Evolutionary conservation across 2,888 invertebrate species (phyloP), one percentile per base, ranked within the genome.

Genomic region (Mesorhabditis sp.): DNA sequence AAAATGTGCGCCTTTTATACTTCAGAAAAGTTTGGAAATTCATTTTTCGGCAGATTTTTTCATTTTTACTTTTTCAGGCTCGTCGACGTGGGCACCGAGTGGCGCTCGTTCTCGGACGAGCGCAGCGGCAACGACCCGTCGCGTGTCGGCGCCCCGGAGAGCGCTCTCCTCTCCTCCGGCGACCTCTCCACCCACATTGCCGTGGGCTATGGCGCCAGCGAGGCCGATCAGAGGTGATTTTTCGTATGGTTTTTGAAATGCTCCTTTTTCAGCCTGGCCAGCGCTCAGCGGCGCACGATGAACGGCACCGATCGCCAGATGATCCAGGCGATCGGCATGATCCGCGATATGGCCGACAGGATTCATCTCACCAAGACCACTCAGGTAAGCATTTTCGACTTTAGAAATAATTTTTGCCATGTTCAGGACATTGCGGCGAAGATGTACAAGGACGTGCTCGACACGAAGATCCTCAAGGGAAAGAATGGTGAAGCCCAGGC

Each of bases 71-170:
- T 45, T 45, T 69, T 28, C 45, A 77, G 79, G 10, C 64, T 98
- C 2, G 95, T 99, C 77, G 98, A 98, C 88, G 97, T 98, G 13
- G 96, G 97, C 45, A 96, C 97, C 4, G 98, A 98, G 88, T 98
- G 98, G 98, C 90, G 98, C 86, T 97, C 97, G 72, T 98, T 98
- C 88, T 95, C 95, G 86, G 98, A 97, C 87, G 97, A 99, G 86
- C 62, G 67, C 13, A 43, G 92, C 69, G 93, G 94, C 4, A 93
- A 93, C 0, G 98, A 98, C 87, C 96, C 96, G 4, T 95, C 95
- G 88, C 95, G 98, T 92, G 98, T 98, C 76, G 98, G 98, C 89
- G 96, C 96, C 0, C 94, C 97, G 0, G 97, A 98, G 84, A 99
- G 98, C 88, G 94, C 94, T 0, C 88, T 99, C 4, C 89, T 99